Evolutionary conservation across 2,888 invertebrate species (phyloP).

Genomic region (Lagria hirta): DNA sequence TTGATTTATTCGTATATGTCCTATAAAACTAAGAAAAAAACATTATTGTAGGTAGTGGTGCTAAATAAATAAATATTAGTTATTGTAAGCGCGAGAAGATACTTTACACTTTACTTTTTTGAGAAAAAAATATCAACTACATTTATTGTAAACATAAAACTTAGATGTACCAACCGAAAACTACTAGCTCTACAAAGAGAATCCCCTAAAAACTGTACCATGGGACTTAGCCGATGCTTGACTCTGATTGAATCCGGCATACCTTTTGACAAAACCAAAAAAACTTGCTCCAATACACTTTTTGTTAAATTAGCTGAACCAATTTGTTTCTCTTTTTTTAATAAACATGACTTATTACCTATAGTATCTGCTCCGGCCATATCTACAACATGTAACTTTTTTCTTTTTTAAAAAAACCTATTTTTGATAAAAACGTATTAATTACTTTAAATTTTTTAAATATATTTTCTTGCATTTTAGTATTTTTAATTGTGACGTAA

Average conservation of each 20-base stretch:
- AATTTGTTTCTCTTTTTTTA: conserved; percentile 47
- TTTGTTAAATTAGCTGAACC: conserved; percentile 52
- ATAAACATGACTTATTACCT: conserved; percentile 42
- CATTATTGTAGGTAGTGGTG: conserved; percentile 2
- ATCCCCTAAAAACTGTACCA: conserved; percentile 50
- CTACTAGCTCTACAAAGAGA: conserved; percentile 45
- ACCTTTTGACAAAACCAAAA: conserved; percentile 37
- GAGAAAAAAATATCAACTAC: conserved; percentile 6
- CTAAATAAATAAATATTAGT: no score
- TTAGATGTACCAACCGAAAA: conserved; percentile 44
- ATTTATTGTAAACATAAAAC: conserved; percentile 2
- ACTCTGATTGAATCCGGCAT: conserved; percentile 35
- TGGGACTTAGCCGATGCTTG: conserved; percentile 44
- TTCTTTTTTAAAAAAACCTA: no score
- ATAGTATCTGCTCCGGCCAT: conserved; percentile 52
- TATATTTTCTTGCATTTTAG: conserved; percentile 22
- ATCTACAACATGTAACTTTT: conserved; percentile 54
- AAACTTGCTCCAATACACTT: conserved; percentile 51
- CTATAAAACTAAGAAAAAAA: conserved; percentile 48
- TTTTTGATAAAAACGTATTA: no score
- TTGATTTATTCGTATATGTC: conserved; percentile 48
- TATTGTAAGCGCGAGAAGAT: no score
- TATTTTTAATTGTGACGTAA: conserved; percentile 41
- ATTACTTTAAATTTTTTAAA: conserved; percentile 5
- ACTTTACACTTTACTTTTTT: no score